phyloP scores from a whole-genome alignment of 1,140 invertebrate species.

The Eueides isabella region DNA sequence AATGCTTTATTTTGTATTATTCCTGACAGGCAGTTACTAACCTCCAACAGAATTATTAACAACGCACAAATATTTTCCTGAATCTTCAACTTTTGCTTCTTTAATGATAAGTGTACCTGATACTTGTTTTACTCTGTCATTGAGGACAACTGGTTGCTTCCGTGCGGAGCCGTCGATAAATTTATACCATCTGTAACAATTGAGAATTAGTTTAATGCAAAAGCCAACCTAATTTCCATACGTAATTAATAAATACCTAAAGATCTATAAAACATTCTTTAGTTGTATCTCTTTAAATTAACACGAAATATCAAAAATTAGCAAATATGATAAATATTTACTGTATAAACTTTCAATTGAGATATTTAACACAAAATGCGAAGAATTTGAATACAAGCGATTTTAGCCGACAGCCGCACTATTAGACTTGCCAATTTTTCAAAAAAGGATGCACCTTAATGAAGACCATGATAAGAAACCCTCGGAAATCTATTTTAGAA shows the following conservation, averaged over 20 bases:
- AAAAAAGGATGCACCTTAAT: constrained; percentile 17
- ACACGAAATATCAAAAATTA: not conserved
- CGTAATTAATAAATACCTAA: constrained; percentile 1
- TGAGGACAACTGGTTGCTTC: constrained; percentile 91
- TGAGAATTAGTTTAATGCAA: constrained; percentile 62
- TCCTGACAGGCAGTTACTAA: constrained; percentile 43
- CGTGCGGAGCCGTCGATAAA: constrained; percentile 92
- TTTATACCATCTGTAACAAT: constrained; percentile 95
- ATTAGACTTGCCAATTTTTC: constrained; percentile 24
- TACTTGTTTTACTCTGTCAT: constrained; percentile 95
- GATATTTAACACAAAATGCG: not conserved
- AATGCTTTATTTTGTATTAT: not conserved
- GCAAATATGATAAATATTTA: not conserved
- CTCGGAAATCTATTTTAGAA: not conserved
- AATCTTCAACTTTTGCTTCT: constrained; percentile 94
- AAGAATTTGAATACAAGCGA: constrained; percentile 21
- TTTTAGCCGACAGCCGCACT: constrained; percentile 25
- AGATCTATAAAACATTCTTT: not conserved
- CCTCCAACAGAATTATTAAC: constrained; percentile 96
- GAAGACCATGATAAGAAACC: constrained; percentile 30
- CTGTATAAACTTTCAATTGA: not conserved
- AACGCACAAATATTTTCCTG: constrained; percentile 96
- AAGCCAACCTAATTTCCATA: not conserved
- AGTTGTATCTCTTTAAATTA: not conserved
- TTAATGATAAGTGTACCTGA: constrained; percentile 96